Evolutionary conservation across 2,113 vertebrate genomes (phyloP), one percentile per base, ranked within the genome.

Genomic region (Thymallus thymallus): DNA sequence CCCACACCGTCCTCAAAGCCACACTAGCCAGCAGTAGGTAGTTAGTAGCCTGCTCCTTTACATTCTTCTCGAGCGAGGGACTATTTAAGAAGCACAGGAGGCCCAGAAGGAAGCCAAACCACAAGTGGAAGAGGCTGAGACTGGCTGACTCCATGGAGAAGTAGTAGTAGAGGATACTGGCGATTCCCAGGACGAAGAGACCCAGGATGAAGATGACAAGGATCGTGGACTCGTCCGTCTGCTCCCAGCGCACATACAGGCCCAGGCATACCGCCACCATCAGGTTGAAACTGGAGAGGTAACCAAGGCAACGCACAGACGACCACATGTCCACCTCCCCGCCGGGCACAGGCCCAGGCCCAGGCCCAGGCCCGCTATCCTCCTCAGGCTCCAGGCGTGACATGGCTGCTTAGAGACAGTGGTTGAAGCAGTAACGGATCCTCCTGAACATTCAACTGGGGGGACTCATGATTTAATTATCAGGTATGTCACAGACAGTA

Each of bases 131-230:
- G 64, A 99, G 91, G 86, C 96, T 98, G 81, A 95, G 84, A 76
- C 96, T 98, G 85, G 97, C 98, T 41, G 94, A 91, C 91, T 97
- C 95, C 96, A 99, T 98, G 30, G 95, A 94, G 90, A 99, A 99
- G 91, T 99, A 99, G 78, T 99, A 99, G 89, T 98, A 95, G 46
- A 99, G 91, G 83, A 99, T 98, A 89, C 96, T 96, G 81, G 96
- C 96, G 75, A 99, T 98, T 69, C 95, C 97, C 72, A 99, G 91
- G 82, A 98, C 96, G 81, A 99, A 96, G 60, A 99, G 96, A 1
- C 97, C 97, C 66, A 99, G 87, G 80, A 99, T 97, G 92, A 99
- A 98, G 85, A 98, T 97, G 68, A 99, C 96, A 66, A 99, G 89
- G 83, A 99, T 96, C 87, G 96, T 91, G 0, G 95, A 86, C 82